phyloP scores from a whole-genome alignment of 2,888 invertebrate species.

The Parnassius mnemosyne region DNA sequence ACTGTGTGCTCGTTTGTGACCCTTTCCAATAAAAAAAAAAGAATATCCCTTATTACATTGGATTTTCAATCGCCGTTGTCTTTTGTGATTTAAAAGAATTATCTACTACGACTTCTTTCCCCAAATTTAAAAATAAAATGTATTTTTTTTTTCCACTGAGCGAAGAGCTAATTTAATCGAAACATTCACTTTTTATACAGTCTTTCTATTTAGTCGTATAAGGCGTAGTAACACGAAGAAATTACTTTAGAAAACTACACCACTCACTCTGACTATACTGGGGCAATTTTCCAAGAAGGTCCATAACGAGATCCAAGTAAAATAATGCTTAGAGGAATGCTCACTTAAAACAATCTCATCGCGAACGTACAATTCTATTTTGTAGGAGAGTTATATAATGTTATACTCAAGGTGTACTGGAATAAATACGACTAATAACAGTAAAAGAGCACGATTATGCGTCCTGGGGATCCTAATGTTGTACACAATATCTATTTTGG shows the following conservation, averaged over 20 bases:
- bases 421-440: constrained; percentile 23
- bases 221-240: neutral
- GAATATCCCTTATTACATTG: too few relatives aligned
- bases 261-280: too few relatives aligned
- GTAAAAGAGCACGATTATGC: constrained; percentile 24
- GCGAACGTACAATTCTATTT: constrained; percentile 13
- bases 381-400: constrained; percentile 13
- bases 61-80: too few relatives aligned
- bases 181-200: too few relatives aligned
- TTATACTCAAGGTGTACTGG: constrained; percentile 18
- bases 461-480: constrained; percentile 22
- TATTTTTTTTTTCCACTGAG: too few relatives aligned
- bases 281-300: constrained; percentile 14
- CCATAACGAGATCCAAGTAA: constrained; percentile 16
- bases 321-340: constrained; percentile 19
- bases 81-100: too few relatives aligned
- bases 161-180: too few relatives aligned
- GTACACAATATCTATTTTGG: constrained; percentile 28
- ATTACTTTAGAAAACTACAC: constrained; percentile 3
- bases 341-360: constrained; percentile 24
- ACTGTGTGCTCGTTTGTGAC: too few relatives aligned
- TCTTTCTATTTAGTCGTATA: neutral
- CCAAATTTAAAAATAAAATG: too few relatives aligned
- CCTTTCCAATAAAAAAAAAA: too few relatives aligned
- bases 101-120: too few relatives aligned